Conservation (phyloP, 2,888 invertebrate species). For the Diaperis boleti region DNA sequence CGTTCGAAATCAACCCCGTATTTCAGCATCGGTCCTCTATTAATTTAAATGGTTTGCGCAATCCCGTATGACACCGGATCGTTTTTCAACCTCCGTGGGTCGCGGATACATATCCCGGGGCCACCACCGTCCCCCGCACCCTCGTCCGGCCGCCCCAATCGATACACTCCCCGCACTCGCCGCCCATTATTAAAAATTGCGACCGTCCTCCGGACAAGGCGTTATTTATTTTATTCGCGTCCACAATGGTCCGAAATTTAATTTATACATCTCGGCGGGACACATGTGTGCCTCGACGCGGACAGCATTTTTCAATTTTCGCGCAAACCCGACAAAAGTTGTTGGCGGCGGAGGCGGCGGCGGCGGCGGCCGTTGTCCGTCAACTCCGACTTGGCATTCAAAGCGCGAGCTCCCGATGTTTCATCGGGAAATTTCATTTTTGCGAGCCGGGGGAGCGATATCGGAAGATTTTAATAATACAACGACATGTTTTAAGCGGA, state of each 20-base stretch:
- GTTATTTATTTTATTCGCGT: constrained; percentile 47
- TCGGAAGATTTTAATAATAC: constrained; percentile 57
- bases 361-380: constrained; percentile 61
- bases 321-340: constrained; percentile 49
- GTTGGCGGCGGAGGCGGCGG: constrained; percentile 58
- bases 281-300: constrained; percentile 58
- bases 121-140: no score
- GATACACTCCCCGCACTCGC: constrained; percentile 60
- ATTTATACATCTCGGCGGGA: constrained; percentile 52
- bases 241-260: constrained; percentile 46
- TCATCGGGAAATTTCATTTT: constrained; percentile 58
- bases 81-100: no score
- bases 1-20: no score
- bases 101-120: no score
- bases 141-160: constrained; percentile 57
- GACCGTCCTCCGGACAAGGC: constrained; percentile 58
- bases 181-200: constrained; percentile 63
- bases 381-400: constrained; percentile 59
- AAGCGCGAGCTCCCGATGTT: constrained; percentile 54
- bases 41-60: no score
- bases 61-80: no score
- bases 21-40: no score
- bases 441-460: constrained; percentile 44
- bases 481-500: constrained; percentile 57
- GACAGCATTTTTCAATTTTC: constrained; percentile 56